Evolutionary conservation across 2,797 vertebrate species (phyloP), one percentile per base, ranked within the genome.

Genomic region (Onychomys arenicola): DNA sequence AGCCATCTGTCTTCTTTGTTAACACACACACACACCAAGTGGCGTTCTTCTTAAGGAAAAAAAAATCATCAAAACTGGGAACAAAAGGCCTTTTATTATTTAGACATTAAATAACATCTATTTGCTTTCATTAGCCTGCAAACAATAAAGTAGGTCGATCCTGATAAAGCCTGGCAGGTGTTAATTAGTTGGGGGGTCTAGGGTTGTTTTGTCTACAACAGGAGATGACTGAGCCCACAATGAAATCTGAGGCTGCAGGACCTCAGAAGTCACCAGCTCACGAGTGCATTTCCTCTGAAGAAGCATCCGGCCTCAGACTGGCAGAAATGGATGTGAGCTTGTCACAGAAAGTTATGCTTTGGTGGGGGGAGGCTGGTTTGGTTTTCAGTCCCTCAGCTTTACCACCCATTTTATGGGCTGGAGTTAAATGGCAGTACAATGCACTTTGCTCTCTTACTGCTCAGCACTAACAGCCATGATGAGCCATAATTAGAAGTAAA

Each of bases 1-100:
- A 93, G 95, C 84, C 97, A 98, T 99, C 98, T 97, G 96, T 99
- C 98, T 98, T 98, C 97, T 98, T 98, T 98, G 98, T 98, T 98
- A 98, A 96, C 83, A 77, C 89, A 93, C 92, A 97, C 91, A 93
- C 94, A 97, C 90, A 97, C 86, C n/a, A 46, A 98, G 97, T 95
- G 97, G 97, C 98, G 97, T 98, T 98, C 97, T 98, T 98, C 97
- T 98, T 82, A 98, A 91, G n/a, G n/a, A n/a, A 34, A 59, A 40
- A 29, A 14, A 83, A 98, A 97, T 93, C 97, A 97, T 95, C 96
- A 97, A 95, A 98, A 96, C 94, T 96, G 97, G 97, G 93, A 96
- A 95, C 89, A 93, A 97, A 98, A 97, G 97, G 94, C 69, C 97
- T 97, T 96, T 97, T 97, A 88, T 97, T 98, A 97, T 97, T 97